These are phyloP conservation scores for Phoebastria nigripes DNA, from an alignment of 2,797 vertebrate species.

Conservation along the genomic window DNA sequence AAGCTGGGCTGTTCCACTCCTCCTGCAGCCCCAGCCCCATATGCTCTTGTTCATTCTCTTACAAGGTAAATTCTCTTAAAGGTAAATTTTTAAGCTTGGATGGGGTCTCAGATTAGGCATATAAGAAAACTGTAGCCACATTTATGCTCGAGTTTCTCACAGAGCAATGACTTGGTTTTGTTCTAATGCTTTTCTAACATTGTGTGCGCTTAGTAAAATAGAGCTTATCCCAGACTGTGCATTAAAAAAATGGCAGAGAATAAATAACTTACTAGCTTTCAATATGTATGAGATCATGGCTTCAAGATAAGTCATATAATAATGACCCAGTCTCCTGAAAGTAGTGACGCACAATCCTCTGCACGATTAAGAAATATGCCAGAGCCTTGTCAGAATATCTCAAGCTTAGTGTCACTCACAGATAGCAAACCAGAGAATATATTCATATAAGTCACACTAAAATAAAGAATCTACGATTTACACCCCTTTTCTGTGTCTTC, in stretches of 20 bases:
- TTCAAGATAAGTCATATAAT: conserved; percentile 17
- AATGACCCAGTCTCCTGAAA: background rate
- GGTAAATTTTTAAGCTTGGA: background rate
- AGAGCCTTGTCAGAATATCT: background rate
- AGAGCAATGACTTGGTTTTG: background rate
- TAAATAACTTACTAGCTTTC: background rate
- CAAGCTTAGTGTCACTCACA: background rate
- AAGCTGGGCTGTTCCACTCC: background rate
- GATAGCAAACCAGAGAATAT: background rate
- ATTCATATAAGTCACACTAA: background rate
- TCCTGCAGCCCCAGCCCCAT: background rate
- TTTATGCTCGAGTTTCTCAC: background rate
- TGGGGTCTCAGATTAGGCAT: background rate
- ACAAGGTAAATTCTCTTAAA: background rate
- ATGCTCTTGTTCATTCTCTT: background rate
- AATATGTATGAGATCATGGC: conserved; percentile 15
- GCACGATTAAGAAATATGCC: background rate
- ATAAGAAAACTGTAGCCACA: background rate
- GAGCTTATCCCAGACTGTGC: background rate
- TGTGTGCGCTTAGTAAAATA: background rate
- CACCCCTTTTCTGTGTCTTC: background rate
- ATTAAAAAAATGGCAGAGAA: background rate
- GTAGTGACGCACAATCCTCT: background rate
- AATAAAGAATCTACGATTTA: background rate
- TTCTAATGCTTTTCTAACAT: background rate